phyloP scores from a whole-genome alignment of 2,888 invertebrate genomes.

The Serripes groenlandicus region DNA sequence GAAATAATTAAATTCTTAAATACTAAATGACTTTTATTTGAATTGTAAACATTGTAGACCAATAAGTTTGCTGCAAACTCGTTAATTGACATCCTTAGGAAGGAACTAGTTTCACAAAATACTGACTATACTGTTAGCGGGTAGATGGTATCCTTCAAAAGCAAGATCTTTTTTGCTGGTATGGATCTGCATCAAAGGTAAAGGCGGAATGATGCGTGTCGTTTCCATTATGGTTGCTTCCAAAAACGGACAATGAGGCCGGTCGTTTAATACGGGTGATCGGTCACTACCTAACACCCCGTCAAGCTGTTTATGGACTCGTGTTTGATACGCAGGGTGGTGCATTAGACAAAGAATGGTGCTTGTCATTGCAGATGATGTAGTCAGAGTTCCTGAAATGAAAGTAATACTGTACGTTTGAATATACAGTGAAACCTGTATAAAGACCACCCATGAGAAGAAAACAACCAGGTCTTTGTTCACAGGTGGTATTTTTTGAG shows the following conservation, averaged over 20 bases:
- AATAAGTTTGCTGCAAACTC: too few species aligned
- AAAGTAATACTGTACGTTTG: neutral
- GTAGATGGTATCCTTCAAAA: neutral
- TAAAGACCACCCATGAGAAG: too few species aligned
- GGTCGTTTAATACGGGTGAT: neutral
- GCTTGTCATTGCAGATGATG: neutral
- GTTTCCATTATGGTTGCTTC: neutral
- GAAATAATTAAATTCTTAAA: too few species aligned
- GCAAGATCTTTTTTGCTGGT: neutral
- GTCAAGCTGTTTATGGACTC: neutral
- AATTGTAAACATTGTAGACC: too few species aligned
- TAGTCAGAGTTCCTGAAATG: neutral
- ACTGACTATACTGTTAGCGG: neutral
- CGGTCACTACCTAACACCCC: neutral
- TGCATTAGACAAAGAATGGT: neutral
- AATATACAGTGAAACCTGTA: neutral
- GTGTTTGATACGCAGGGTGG: neutral
- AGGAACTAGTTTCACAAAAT: too few species aligned
- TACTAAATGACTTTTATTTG: too few species aligned
- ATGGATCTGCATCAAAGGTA: neutral
- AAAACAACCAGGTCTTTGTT: too few species aligned
- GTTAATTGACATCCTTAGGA: too few species aligned
- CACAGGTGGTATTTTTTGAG: neutral
- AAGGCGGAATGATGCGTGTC: neutral
- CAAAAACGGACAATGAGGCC: neutral